A percentile compares a stretch with the other conserved stretches of the same genome.
phyloP scores from a whole-genome alignment of 37 sponge, comb jelly and placozoan species.

The Axinella damicornis region DNA sequence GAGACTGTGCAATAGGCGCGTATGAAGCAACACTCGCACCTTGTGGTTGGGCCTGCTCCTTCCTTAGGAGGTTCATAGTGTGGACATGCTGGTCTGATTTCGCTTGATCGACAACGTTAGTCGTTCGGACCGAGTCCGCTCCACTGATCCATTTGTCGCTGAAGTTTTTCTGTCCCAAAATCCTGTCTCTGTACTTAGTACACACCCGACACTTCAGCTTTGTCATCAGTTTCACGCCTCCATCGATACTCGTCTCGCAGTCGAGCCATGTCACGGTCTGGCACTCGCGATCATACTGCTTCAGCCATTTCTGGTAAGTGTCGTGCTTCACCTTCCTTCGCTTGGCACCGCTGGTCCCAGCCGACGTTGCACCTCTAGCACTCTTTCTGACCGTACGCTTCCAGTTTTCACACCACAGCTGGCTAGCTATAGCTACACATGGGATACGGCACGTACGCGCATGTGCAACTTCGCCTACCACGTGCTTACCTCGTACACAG shows the following conservation, averaged over 20 bases:
- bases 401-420: too few relatives aligned
- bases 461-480: too few relatives aligned
- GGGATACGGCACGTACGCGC: too few relatives aligned
- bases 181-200: constrained; percentile 30
- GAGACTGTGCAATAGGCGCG: constrained; percentile 53
- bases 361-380: too few relatives aligned
- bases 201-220: constrained; percentile 58
- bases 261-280: constrained; percentile 66
- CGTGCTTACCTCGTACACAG: too few relatives aligned
- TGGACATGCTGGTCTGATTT: constrained; percentile 58
- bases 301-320: constrained; percentile 63
- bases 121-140: constrained; percentile 52
- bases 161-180: constrained; percentile 45
- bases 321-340: constrained; percentile 42
- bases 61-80: constrained; percentile 64
- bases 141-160: constrained; percentile 68
- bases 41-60: constrained; percentile 28
- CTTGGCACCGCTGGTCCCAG: too few relatives aligned
- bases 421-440: too few relatives aligned
- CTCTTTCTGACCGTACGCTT: too few relatives aligned
- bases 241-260: constrained; percentile 30
- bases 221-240: constrained; percentile 38
- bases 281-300: constrained; percentile 63
- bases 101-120: constrained; percentile 68
- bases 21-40: constrained; percentile 40